Evolutionary conservation across 2,888 invertebrate genomes (phyloP).

Genomic region (Agrypnus murinus): DNA sequence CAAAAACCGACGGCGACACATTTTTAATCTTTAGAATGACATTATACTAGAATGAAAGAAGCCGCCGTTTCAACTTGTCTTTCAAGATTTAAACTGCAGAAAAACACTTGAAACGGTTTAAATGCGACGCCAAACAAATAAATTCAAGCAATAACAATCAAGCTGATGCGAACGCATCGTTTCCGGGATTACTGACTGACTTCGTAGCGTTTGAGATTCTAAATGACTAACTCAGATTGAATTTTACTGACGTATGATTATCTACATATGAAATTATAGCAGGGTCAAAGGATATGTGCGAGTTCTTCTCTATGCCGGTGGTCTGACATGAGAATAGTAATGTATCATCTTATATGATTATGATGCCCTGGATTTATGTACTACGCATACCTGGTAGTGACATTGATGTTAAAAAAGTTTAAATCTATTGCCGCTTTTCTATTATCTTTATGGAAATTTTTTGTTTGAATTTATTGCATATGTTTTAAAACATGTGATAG

Average conservation of each 20-base stretch:
- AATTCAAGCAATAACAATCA: slow-evolving; percentile 28
- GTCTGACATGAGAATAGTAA: slow-evolving; percentile 35
- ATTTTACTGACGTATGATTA: slow-evolving; percentile 30
- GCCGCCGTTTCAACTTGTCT: slow-evolving; percentile 20
- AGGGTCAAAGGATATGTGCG: slow-evolving; percentile 36
- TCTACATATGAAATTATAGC: slow-evolving; percentile 36
- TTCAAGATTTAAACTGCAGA: slow-evolving; percentile 23
- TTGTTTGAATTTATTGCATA: neutral
- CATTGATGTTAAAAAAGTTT: too few species aligned
- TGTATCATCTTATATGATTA: slow-evolving; percentile 34
- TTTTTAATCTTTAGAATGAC: slow-evolving; percentile 20
- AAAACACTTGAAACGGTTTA: slow-evolving; percentile 20
- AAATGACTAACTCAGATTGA: slow-evolving; percentile 13
- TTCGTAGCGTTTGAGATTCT: slow-evolving; percentile 12
- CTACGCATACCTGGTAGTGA: slow-evolving; percentile 19
- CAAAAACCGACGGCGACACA: slow-evolving; percentile 32
- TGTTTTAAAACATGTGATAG: too few species aligned
- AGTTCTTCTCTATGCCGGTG: slow-evolving; percentile 42
- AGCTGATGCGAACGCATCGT: neutral
- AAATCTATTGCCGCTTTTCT: neutral
- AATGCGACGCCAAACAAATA: slow-evolving; percentile 25
- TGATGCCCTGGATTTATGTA: slow-evolving; percentile 44
- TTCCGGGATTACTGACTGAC: slow-evolving; percentile 31
- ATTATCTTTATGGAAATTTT: neutral
- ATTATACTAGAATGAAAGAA: slow-evolving; percentile 19